Evolutionary conservation across 2,888 invertebrate genomes (phyloP).

Genomic region (Cosmia pyralina): DNA sequence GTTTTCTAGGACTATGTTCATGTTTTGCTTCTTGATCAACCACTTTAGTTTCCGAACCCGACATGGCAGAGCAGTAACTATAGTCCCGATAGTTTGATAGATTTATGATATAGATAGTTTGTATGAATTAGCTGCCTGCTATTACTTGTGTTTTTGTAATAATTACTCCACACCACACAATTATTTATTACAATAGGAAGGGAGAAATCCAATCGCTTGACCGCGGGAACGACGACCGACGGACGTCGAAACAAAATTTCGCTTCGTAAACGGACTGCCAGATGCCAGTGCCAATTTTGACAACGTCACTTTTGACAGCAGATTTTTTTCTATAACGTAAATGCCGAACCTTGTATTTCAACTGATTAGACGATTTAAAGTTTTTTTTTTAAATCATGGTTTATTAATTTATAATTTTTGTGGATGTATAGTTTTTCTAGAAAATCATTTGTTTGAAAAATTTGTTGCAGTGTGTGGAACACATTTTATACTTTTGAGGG

Average conservation of each 20-base stretch:
- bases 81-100: not conserved
- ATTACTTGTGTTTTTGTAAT: not conserved
- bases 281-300: too few species aligned
- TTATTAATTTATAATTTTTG: too few species aligned
- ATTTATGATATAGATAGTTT: not conserved
- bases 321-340: too few species aligned
- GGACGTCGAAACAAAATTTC: too few species aligned
- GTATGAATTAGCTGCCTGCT: not conserved
- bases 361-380: too few species aligned
- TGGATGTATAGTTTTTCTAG: not conserved
- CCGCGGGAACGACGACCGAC: not conserved
- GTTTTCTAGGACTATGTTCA: conserved; percentile 83
- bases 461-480: not conserved
- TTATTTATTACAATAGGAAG: not conserved
- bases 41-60: conserved; percentile 74
- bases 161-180: not conserved
- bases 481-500: not conserved
- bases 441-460: not conserved
- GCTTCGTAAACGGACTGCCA: too few species aligned
- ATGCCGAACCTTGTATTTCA: too few species aligned
- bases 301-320: too few species aligned
- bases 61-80: conserved; percentile 68
- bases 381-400: too few species aligned
- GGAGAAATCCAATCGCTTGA: too few species aligned
- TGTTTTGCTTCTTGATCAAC: conserved; percentile 78